phyloP scores from a whole-genome alignment of 37 sponge, comb jelly and placozoan genomes.

The Spongia lamella region DNA sequence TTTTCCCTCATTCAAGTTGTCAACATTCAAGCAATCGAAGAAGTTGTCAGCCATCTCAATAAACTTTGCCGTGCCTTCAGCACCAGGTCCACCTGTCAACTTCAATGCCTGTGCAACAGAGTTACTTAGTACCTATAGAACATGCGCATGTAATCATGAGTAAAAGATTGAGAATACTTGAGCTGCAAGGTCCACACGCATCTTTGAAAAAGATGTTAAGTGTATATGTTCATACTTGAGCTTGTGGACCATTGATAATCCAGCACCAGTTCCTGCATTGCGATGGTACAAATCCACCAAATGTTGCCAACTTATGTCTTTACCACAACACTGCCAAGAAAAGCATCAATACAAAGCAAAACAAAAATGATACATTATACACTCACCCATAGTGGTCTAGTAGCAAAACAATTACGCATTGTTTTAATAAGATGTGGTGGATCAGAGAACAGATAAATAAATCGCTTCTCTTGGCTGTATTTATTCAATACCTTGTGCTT shows the following conservation, averaged over 20 bases:
- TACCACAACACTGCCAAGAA: slow-evolving; percentile 28
- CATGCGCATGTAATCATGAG: background rate
- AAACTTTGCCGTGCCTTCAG: slow-evolving; percentile 4
- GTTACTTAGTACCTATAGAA: slow-evolving; percentile 23
- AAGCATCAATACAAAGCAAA: slow-evolving; percentile 13
- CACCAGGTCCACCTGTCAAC: slow-evolving; percentile 12
- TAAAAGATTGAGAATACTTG: slow-evolving; percentile 45
- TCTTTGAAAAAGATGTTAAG: slow-evolving; percentile 47
- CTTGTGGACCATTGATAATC: slow-evolving; percentile 35
- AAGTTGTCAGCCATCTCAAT: slow-evolving; percentile 23
- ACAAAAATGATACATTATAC: background rate
- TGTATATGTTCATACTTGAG: too few relatives aligned
- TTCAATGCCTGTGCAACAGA: slow-evolving; percentile 32
- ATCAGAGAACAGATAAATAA: slow-evolving; percentile 34
- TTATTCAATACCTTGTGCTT: slow-evolving; percentile 34
- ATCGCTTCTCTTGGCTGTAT: slow-evolving; percentile 20
- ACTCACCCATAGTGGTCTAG: slow-evolving; percentile 43
- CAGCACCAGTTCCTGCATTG: slow-evolving; percentile 6
- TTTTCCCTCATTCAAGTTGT: background rate
- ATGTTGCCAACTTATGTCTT: slow-evolving; percentile 30
- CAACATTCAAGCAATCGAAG: slow-evolving; percentile 50
- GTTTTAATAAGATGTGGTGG: slow-evolving; percentile 55
- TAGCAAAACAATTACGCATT: slow-evolving; percentile 23
- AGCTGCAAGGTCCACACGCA: slow-evolving; percentile 58
- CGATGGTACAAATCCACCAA: slow-evolving; percentile 6